Conservation (phyloP, 37 sponge, comb jelly and placozoan species). For the Theonella swinhoei region DNA sequence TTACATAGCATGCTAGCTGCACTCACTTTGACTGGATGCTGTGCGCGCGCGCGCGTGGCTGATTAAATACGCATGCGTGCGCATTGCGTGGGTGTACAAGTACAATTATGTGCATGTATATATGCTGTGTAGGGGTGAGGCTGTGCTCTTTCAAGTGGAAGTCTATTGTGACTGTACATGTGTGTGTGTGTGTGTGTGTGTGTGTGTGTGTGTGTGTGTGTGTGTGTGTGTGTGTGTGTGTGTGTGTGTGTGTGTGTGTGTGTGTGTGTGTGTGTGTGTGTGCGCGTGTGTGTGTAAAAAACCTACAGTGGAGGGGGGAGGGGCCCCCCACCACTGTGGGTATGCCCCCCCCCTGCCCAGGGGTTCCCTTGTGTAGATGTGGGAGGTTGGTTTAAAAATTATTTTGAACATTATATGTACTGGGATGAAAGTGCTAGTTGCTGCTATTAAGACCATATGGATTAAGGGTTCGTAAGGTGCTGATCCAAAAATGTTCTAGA, state of each 20-base stretch:
- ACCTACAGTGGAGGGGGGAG: constrained; percentile 3
- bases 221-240: too few species aligned
- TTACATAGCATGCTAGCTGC: too few species aligned
- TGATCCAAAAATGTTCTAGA: constrained; percentile 23
- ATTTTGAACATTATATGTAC: not conserved
- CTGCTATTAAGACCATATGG: constrained; percentile 21
- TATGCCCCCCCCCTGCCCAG: not conserved
- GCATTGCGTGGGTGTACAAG: too few species aligned
- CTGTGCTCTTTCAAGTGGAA: too few species aligned
- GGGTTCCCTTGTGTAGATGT: not conserved
- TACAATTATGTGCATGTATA: too few species aligned
- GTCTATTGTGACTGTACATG: too few species aligned
- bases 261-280: constrained; percentile 31
- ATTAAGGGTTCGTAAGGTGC: not conserved
- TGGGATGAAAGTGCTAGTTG: not conserved
- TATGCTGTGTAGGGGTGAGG: too few species aligned
- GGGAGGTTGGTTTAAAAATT: not conserved
- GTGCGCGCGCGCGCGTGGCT: too few species aligned
- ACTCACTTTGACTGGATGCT: too few species aligned
- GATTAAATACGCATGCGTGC: too few species aligned
- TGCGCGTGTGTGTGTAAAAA: constrained; percentile 17
- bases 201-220: too few species aligned
- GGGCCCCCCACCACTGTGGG: constrained; percentile 24
- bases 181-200: too few species aligned
- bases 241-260: constrained; percentile 19